Conservation (phyloP, 2,888 invertebrate genomes). For the Tinea pellionella region DNA sequence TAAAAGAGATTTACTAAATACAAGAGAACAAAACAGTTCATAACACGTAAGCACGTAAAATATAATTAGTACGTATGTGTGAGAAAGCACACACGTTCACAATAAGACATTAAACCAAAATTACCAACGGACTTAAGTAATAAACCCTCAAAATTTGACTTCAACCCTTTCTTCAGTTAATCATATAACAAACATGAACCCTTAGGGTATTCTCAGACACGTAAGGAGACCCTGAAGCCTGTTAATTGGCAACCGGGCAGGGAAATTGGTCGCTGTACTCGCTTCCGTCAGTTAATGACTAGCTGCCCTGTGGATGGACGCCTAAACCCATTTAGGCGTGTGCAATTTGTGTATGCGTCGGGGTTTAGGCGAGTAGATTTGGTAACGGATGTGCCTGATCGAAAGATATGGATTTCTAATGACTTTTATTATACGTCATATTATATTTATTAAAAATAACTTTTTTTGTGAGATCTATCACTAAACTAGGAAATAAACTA, state of each 20-base stretch:
- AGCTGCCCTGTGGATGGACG: conserved; percentile 60
- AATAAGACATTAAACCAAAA: neutral
- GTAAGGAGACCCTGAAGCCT: conserved; percentile 28
- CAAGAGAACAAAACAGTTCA: too few relatives aligned
- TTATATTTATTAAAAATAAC: neutral
- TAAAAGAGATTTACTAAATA: too few relatives aligned
- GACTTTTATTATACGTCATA: neutral
- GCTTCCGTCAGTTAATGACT: conserved; percentile 67
- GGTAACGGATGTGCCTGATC: conserved; percentile 26
- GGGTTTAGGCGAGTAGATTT: conserved; percentile 45
- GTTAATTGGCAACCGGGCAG: conserved; percentile 61
- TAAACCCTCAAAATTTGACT: conserved; percentile 1
- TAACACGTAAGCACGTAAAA: too few relatives aligned
- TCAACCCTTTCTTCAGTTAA: conserved; percentile 37
- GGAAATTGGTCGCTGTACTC: conserved; percentile 61
- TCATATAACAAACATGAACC: conserved; percentile 65
- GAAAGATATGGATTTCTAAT: conserved; percentile 2
- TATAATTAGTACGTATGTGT: too few relatives aligned
- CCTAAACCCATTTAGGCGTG: conserved; percentile 61
- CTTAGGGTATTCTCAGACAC: conserved; percentile 28
- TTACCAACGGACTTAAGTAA: conserved; percentile 1
- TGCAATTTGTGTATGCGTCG: conserved; percentile 58
- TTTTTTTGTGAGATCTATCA: too few relatives aligned
- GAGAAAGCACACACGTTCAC: neutral
- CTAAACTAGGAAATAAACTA: too few relatives aligned